Conservation (phyloP, 2,113 vertebrate genomes). For the Petroica traversi region DNA sequence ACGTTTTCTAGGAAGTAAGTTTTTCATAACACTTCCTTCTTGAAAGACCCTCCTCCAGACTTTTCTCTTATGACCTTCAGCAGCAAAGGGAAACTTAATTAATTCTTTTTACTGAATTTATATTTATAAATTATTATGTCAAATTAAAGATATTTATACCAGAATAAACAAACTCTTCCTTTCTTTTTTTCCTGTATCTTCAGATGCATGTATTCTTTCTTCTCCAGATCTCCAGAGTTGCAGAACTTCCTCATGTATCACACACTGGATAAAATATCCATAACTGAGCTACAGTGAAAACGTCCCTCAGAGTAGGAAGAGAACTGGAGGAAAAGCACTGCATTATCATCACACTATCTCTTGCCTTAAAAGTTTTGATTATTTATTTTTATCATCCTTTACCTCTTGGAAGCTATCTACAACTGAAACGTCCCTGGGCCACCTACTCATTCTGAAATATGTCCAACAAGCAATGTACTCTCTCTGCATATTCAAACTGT, state of each 20-base stretch:
- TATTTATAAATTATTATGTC: not conserved
- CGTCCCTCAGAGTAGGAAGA: not conserved
- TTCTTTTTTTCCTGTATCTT: not conserved
- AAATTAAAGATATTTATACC: not conserved
- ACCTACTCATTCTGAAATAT: not conserved
- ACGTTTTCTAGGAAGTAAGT: not conserved
- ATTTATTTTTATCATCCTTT: not conserved
- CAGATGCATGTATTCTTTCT: not conserved
- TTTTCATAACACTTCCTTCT: not conserved
- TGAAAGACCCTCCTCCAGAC: not conserved
- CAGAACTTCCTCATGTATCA: not conserved
- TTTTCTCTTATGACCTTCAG: not conserved
- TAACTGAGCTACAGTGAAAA: not conserved
- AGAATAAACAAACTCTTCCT: not conserved
- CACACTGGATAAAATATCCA: not conserved
- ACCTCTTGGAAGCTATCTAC: not conserved
- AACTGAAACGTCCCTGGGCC: not conserved
- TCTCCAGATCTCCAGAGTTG: not conserved
- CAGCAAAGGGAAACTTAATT: not conserved
- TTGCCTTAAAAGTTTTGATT: not conserved
- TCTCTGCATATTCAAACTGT: not conserved
- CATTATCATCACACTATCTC: not conserved
- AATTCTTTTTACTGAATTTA: not conserved
- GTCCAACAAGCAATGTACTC: not conserved
- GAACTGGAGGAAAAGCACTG: not conserved